Conservation (phyloP, 2,797 vertebrate genomes). For the Phataginus tricuspis region DNA sequence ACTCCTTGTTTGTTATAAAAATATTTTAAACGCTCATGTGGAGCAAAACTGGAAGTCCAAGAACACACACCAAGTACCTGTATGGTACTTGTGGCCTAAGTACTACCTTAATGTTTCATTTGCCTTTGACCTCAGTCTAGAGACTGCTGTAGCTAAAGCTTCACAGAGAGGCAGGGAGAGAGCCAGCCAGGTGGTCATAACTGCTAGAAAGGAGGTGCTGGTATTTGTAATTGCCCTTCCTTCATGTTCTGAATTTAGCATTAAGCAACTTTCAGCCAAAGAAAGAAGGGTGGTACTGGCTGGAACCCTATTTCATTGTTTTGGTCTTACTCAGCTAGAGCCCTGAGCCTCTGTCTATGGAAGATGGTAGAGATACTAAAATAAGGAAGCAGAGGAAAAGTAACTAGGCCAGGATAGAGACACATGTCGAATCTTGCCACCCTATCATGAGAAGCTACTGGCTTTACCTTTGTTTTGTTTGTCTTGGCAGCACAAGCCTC, state of each 20-base stretch:
- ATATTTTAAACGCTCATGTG: not conserved
- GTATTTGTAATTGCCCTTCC: constrained; percentile 32
- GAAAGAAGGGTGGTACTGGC: not conserved
- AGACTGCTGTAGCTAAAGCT: not conserved
- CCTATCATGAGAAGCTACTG: constrained; percentile 12
- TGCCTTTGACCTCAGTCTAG: not conserved
- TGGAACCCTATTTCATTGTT: not conserved
- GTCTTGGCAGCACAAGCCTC: constrained; percentile 45
- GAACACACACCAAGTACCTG: not conserved
- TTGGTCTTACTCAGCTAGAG: not conserved
- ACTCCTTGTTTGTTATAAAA: not conserved
- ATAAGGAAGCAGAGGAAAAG: not conserved
- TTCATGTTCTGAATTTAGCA: constrained; percentile 54
- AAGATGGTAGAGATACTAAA: not conserved
- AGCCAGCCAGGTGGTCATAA: not conserved
- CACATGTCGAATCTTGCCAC: constrained; percentile 61
- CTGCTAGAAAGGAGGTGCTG: constrained; percentile 41
- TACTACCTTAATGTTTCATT: not conserved
- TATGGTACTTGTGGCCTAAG: not conserved
- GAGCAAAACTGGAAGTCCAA: not conserved
- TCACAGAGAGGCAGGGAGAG: not conserved
- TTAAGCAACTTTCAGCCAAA: constrained; percentile 42
- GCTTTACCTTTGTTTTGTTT: constrained; percentile 52
- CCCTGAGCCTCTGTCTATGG: not conserved
- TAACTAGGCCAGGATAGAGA: not conserved